Conservation (phyloP, 2,113 vertebrate species). For the Podocnemis expansa region DNA sequence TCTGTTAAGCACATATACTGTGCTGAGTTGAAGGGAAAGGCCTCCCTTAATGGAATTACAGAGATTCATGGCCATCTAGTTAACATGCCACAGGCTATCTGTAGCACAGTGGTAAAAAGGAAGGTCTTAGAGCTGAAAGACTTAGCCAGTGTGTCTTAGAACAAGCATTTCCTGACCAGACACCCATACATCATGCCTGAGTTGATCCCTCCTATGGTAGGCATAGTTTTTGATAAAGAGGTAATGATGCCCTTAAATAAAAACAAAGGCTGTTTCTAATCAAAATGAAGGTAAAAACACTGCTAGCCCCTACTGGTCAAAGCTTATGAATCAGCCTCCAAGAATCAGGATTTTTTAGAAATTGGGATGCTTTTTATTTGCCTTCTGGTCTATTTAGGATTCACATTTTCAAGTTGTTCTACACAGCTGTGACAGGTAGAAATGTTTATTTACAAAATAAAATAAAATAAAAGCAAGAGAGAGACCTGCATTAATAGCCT, state of each 20-base stretch:
- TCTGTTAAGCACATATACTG: too few species aligned
- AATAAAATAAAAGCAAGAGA: neutral
- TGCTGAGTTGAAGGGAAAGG: too few species aligned
- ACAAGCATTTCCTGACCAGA: neutral
- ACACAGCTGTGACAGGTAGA: neutral
- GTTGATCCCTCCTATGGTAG: neutral
- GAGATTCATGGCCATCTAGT: neutral
- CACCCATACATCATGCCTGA: neutral
- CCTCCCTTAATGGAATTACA: neutral
- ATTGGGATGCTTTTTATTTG: neutral
- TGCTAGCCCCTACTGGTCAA: neutral
- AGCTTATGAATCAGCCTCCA: neutral
- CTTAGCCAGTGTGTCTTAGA: neutral
- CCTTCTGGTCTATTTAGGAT: neutral
- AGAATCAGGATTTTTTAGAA: neutral
- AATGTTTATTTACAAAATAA: neutral
- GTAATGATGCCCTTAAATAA: neutral
- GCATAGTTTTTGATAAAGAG: neutral
- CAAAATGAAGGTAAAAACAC: neutral
- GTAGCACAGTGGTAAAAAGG: neutral
- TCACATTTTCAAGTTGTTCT: neutral
- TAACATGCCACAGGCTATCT: neutral
- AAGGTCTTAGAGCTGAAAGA: neutral
- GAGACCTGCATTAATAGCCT: too few species aligned
- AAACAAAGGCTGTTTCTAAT: constrained; percentile 11